A percentile compares a stretch with the other conserved stretches of the same genome.
Conservation (phyloP, 2,113 vertebrate genomes). For the Sinocyclocheilus anshuiensis region DNA sequence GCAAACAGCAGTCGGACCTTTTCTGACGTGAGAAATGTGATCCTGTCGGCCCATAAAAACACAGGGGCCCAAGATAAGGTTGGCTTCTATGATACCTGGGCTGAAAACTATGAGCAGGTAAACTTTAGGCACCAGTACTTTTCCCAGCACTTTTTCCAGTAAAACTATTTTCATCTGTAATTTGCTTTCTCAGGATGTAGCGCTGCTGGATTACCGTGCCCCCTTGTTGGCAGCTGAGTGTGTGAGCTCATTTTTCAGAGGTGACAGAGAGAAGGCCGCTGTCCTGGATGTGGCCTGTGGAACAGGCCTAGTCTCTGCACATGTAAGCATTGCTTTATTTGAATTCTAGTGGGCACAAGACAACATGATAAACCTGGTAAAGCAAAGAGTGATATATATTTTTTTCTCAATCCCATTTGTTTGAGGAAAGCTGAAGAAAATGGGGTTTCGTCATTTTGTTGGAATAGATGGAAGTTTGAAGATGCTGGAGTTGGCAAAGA, state of each 20-base stretch:
- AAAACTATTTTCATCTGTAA: not conserved
- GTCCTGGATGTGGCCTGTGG: conserved; percentile 78
- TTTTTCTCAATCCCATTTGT: not conserved
- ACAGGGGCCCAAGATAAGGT: conserved; percentile 64
- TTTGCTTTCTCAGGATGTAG: conserved; percentile 76
- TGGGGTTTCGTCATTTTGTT: conserved; percentile 81
- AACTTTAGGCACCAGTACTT: not conserved
- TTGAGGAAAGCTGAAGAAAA: conserved; percentile 76
- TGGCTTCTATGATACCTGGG: conserved; percentile 74
- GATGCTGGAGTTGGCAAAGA: conserved; percentile 81
- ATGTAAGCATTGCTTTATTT: conserved; percentile 70
- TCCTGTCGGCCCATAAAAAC: conserved; percentile 65
- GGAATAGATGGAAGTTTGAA: conserved; percentile 83
- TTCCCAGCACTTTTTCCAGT: not conserved
- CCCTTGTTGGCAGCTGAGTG: conserved; percentile 78
- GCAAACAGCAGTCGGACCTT: conserved; percentile 60
- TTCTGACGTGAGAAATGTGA: conserved; percentile 63
- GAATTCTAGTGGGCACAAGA: not conserved
- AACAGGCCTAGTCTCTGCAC: conserved; percentile 67
- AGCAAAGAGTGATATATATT: not conserved
- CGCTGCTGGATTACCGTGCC: conserved; percentile 79
- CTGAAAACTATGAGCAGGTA: conserved; percentile 76
- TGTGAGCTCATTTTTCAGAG: conserved; percentile 71
- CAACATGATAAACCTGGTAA: not conserved
- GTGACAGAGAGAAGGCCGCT: conserved; percentile 60